A percentile compares a stretch with the other conserved stretches of the same genome.
Evolutionary conservation across 2,113 vertebrate species (phyloP).

Genomic region (Pterocles gutturalis): DNA sequence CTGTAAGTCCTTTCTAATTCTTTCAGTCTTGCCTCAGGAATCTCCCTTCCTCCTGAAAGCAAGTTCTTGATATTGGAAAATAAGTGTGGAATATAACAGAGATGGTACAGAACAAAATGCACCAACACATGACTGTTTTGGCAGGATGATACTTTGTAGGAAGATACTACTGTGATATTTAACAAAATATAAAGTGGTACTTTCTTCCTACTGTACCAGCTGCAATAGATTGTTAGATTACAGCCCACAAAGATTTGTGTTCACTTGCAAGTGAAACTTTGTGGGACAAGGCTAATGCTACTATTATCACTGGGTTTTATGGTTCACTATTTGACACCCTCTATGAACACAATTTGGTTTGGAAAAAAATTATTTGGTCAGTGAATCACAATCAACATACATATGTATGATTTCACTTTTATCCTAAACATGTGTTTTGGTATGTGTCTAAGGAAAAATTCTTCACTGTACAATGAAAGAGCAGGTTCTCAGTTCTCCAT

Average conservation of each 20-base stretch:
- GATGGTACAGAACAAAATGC: not conserved
- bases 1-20: not conserved
- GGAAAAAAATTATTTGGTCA: not conserved
- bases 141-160: not conserved
- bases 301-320: not conserved
- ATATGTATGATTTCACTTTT: not conserved
- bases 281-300: not conserved
- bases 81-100: not conserved
- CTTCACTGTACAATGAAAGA: not conserved
- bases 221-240: not conserved
- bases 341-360: not conserved
- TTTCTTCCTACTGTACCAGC: slow-evolving; percentile 1
- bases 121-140: not conserved
- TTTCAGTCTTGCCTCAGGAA: not conserved
- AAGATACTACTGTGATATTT: slow-evolving; percentile 37
- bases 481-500: not conserved
- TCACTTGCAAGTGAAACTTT: not conserved
- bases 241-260: not conserved
- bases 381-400: not conserved
- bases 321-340: not conserved
- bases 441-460: not conserved
- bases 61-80: not conserved
- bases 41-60: not conserved
- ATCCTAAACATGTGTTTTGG: not conserved
- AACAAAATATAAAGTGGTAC: not conserved